Conservation (phyloP, 2,888 invertebrate genomes). For the Coenonympha glycerion region DNA sequence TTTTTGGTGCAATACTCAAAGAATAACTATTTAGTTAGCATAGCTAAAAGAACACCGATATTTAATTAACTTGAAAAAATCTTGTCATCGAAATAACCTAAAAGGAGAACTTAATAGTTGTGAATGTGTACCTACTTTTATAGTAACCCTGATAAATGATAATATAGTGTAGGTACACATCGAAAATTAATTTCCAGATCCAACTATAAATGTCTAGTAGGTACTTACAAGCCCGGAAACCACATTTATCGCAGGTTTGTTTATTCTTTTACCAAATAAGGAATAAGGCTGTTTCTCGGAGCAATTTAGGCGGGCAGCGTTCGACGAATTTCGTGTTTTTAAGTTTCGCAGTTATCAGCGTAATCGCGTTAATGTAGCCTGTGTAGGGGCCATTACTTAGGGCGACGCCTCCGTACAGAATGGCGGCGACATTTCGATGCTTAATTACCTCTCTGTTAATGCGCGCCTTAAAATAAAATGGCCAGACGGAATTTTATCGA, state of each 20-base stretch:
- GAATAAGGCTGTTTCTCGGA: conserved; percentile 1
- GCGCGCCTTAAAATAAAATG: conserved; percentile 56
- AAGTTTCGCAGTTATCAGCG: conserved; percentile 27
- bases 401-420: conserved; percentile 47
- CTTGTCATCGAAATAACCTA: too few relatives aligned
- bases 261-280: conserved; percentile 4
- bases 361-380: conserved; percentile 32
- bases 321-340: conserved; percentile 25
- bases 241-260: conserved; percentile 1
- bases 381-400: conserved; percentile 50
- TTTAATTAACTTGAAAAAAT: too few relatives aligned
- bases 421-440: conserved; percentile 58
- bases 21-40: too few relatives aligned
- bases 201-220: too few relatives aligned
- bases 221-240: too few relatives aligned
- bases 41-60: too few relatives aligned
- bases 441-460: conserved; percentile 64
- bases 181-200: too few relatives aligned
- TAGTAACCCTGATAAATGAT: too few relatives aligned
- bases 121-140: too few relatives aligned
- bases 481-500: conserved; percentile 54
- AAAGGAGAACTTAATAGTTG: too few relatives aligned
- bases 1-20: too few relatives aligned
- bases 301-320: conserved; percentile 6
- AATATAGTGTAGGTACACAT: too few relatives aligned